Percentiles rank a stretch among this genome's conserved stretches.
Conservation (phyloP, 2,797 vertebrate species). For the Myotis vivesi region DNA sequence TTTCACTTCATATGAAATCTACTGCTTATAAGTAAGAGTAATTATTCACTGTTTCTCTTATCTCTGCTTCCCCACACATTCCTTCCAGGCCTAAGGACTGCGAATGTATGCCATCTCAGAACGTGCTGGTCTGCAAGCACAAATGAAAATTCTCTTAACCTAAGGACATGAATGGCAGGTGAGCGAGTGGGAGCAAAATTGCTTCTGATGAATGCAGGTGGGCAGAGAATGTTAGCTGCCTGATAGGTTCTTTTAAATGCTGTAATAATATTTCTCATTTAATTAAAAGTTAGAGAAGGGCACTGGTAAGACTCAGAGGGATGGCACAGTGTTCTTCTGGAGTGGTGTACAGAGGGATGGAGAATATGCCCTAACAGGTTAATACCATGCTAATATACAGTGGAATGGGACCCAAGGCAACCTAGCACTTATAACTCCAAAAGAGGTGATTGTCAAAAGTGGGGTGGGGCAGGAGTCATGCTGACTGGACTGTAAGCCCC, state of each 20-base stretch:
- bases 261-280: conserved; percentile 69
- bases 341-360: neutral
- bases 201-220: conserved; percentile 51
- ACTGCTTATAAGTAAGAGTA: conserved; percentile 28
- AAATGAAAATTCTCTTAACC: conserved; percentile 45
- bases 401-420: neutral
- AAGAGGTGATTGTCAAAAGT: neutral
- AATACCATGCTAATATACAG: neutral
- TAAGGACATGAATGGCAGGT: conserved; percentile 28
- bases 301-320: neutral
- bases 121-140: neutral
- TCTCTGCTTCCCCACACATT: neutral
- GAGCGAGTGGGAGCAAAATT: conserved; percentile 56
- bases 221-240: conserved; percentile 49
- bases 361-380: neutral
- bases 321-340: neutral
- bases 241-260: conserved; percentile 36
- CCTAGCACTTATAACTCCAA: neutral
- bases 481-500: neutral
- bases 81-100: conserved; percentile 28
- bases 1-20: neutral
- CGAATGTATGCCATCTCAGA: neutral
- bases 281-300: conserved; percentile 61
- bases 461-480: neutral
- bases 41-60: conserved; percentile 27